Conservation (phyloP, 1,140 invertebrate species). For the Limonius californicus region DNA sequence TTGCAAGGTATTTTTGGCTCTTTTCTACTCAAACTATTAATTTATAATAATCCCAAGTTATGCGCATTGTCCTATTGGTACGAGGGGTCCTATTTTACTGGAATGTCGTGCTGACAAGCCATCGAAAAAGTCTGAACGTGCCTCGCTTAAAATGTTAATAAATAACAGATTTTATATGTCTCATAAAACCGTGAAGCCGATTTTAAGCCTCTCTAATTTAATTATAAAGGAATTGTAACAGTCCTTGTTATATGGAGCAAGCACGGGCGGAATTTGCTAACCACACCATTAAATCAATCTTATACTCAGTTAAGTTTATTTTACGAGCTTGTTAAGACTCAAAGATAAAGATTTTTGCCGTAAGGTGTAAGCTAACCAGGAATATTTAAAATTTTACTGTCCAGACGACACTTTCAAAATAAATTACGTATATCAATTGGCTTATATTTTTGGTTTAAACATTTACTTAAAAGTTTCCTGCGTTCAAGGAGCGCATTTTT, state of each 20-base stretch:
- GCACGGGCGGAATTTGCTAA: constrained; percentile 6
- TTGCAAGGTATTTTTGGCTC: background rate
- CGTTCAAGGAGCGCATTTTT: background rate
- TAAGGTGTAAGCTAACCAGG: constrained; percentile 4
- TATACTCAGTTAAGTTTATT: constrained; percentile 1
- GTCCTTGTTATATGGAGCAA: constrained; percentile 6
- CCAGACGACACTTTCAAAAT: constrained; percentile 7
- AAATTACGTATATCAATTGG: constrained; percentile 4
- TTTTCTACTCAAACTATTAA: background rate
- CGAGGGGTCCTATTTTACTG: background rate
- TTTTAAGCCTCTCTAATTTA: constrained; percentile 3
- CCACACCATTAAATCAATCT: constrained; percentile 12
- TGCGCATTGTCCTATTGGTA: background rate
- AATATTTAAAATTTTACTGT: constrained; percentile 9
- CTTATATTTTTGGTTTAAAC: background rate
- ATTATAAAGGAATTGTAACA: constrained; percentile 12
- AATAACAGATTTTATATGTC: background rate
- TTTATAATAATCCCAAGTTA: background rate
- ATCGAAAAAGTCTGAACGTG: background rate
- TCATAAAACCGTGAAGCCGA: background rate
- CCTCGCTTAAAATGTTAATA: background rate
- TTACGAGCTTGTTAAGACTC: constrained; percentile 3
- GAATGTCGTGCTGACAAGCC: background rate
- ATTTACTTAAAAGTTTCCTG: background rate
- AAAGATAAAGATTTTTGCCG: constrained; percentile 2